Base-by-base conservation (phyloP, 2,113 vertebrate genomes). In the Andinoacara biseriatus region DNA sequence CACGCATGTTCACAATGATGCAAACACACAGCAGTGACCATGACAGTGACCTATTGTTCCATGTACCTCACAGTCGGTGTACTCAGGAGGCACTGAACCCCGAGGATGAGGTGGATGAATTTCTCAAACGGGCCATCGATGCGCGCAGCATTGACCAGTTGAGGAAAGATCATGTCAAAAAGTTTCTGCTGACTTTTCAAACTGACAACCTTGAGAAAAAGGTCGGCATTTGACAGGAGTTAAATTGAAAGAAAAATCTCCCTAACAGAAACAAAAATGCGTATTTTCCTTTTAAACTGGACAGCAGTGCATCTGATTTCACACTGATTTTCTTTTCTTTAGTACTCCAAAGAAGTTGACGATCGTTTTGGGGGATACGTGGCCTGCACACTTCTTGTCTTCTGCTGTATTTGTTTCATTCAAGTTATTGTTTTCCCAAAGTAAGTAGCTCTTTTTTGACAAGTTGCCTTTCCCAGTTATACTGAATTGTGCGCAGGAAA, bases 141-240 rank as follows among this genome's bases (percentile, higher is more conserved):
- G 98, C 98, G 1, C 97, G 98, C 57, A 99, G 98, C 95, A 99
- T 99, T 1, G 97, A 99, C 90, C 97, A 98, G 92, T 96, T 99
- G 80, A 96, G 98, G 82, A 98, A 97, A 90, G 98, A 99, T 90
- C 97, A 99, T 0, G 98, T 99, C 86, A 98, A 97, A 89, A 97
- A 97, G 84, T 98, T 99, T 94, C 94, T 98, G 80, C 98, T 99
- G 86, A 99, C 97, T 79, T 99, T 99, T 91, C 97, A 98, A 94
- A 97, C 96, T 0, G 90, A 95, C 0, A 94, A 96, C 14, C 95
- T 98, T 13, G 98, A 99, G 94, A 98, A 97, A 94, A 99, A 98
- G 97, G 98, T 98, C 10, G 14, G 49, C 14, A 7, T 62, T 24
- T 63, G 20, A 35, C 15, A 10, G 18, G n/a, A 61, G 11, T 35